Conservation (phyloP, 64 coral and sea anemone species). For the Pocillopora verrucosa region DNA sequence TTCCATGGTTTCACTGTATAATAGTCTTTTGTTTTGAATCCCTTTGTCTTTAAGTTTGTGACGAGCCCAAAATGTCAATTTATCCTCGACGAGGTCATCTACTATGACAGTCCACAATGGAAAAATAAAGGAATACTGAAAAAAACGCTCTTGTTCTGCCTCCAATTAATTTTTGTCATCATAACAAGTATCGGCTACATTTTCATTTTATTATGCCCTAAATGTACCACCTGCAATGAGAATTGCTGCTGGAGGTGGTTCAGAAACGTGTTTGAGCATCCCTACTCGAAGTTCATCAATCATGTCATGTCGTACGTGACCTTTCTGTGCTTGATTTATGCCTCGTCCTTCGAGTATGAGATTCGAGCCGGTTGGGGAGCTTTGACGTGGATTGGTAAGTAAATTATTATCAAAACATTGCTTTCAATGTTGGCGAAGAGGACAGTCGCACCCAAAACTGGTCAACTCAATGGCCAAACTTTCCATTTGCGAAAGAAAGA, state of each 20-base stretch:
- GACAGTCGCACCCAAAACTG: too few species aligned
- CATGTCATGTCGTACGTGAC: not conserved
- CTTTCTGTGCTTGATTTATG: not conserved
- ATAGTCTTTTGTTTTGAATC: not conserved
- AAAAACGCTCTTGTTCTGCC: not conserved
- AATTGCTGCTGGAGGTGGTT: not conserved
- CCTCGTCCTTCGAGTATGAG: constrained; percentile 14
- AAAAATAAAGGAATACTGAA: not conserved
- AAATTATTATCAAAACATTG: too few species aligned
- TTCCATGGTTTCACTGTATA: not conserved
- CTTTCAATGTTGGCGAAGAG: too few species aligned
- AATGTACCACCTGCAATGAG: not conserved
- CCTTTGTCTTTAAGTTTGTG: not conserved
- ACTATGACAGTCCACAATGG: not conserved
- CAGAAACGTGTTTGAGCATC: not conserved
- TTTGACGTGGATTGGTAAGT: not conserved
- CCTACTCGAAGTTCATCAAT: constrained; percentile 39
- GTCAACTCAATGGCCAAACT: too few species aligned
- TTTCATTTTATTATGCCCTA: not conserved
- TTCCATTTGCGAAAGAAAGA: too few species aligned
- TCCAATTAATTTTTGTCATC: not conserved
- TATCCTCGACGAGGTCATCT: not conserved
- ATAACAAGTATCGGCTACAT: not conserved
- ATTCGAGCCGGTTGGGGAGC: not conserved
- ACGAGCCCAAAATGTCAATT: not conserved